phyloP scores from a whole-genome alignment of 2,888 invertebrate genomes.

The Leucophenga maculata region DNA sequence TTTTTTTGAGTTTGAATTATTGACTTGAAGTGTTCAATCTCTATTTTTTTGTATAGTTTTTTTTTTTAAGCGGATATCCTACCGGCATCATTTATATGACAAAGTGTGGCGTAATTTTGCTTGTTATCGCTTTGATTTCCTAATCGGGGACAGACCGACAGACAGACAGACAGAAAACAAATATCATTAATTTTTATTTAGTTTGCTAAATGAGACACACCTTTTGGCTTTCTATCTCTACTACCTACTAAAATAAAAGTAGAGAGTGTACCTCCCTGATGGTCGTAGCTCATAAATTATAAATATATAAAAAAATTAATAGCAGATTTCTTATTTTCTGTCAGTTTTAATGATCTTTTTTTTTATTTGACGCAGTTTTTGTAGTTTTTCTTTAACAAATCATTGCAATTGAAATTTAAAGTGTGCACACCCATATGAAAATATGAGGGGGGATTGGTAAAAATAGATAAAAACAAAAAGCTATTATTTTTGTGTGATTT shows the following conservation, averaged over 20 bases:
- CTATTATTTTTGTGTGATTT: not conserved
- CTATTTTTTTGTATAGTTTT: not conserved
- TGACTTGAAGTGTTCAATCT: not conserved
- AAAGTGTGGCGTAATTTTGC: constrained; percentile 17
- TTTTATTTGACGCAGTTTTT: not conserved
- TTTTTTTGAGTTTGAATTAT: constrained; percentile 9
- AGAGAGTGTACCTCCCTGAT: too few species aligned
- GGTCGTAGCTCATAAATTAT: not conserved
- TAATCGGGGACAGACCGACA: too few species aligned
- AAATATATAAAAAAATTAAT: constrained; percentile 1
- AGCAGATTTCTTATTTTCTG: not conserved
- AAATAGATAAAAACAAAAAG: not conserved
- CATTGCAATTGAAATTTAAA: not conserved
- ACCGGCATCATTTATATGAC: constrained; percentile 14
- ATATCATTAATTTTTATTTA: too few species aligned
- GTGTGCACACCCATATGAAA: constrained; percentile 9
- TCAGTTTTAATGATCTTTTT: constrained; percentile 11
- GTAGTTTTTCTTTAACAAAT: too few species aligned
- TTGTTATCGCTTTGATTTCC: not conserved
- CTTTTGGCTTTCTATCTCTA: too few species aligned
- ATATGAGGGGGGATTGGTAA: too few species aligned
- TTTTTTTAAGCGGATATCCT: constrained; percentile 9
- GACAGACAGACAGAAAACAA: too few species aligned
- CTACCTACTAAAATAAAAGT: too few species aligned
- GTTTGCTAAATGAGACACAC: too few species aligned